Percentiles rank a stretch among this genome's conserved stretches.
phyloP scores from a whole-genome alignment of 2,113 vertebrate genomes.

The Myrmophylax atrothorax region DNA sequence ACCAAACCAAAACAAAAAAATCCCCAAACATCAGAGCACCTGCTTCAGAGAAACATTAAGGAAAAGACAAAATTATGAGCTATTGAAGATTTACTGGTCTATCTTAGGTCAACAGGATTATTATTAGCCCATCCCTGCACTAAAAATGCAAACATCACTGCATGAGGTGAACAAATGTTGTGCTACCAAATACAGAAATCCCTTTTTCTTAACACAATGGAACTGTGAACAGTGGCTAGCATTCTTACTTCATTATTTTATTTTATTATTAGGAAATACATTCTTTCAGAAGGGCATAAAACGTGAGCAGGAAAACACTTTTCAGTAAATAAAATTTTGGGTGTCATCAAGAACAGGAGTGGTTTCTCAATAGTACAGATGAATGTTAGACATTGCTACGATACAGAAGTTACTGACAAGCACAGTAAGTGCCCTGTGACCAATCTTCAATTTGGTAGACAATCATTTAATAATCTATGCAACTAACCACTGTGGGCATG shows the following conservation, averaged over 20 bases:
- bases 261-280: not conserved
- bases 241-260: not conserved
- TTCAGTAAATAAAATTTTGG: not conserved
- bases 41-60: not conserved
- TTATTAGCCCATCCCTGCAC: not conserved
- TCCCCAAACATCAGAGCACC: not conserved
- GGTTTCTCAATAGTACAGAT: not conserved
- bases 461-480: not conserved
- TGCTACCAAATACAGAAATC: not conserved
- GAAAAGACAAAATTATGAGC: not conserved
- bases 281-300: not conserved
- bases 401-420: not conserved
- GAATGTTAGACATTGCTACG: not conserved
- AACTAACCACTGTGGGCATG: not conserved
- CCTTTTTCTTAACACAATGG: not conserved
- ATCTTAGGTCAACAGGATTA: not conserved
- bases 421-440: not conserved
- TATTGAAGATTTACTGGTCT: not conserved
- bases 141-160: not conserved
- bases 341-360: not conserved
- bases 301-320: not conserved
- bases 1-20: not conserved
- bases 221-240: not conserved
- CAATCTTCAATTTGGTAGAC: not conserved
- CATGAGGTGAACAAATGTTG: not conserved